These are phyloP conservation scores for Ophion obscuratus DNA, from an alignment of 2,888 invertebrate species.

Conservation along the genomic window DNA sequence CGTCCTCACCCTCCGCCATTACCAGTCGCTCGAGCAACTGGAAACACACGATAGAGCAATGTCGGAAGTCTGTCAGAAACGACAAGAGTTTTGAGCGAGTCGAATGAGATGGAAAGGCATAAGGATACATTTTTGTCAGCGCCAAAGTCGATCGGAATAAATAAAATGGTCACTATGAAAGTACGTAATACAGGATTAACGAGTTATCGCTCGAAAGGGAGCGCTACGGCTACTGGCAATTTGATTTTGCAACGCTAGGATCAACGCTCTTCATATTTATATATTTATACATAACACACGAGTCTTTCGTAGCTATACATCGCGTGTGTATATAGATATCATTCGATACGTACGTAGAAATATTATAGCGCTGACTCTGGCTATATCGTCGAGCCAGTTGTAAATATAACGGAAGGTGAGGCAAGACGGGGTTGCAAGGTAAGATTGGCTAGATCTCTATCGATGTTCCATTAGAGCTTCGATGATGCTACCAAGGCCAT, in stretches of 20 bases:
- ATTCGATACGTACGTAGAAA: too few relatives aligned
- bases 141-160: not conserved
- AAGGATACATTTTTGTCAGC: not conserved
- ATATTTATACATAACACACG: not conserved
- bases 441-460: too few relatives aligned
- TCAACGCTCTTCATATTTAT: constrained; percentile 45
- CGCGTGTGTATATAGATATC: constrained; percentile 6
- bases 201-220: not conserved
- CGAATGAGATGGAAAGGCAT: not conserved
- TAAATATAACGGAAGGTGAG: too few relatives aligned
- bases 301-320: not conserved
- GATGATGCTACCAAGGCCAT: too few relatives aligned
- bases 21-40: constrained; percentile 89
- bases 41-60: constrained; percentile 64
- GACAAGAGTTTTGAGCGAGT: not conserved
- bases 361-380: too few relatives aligned
- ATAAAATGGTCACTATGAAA: not conserved
- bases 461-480: too few relatives aligned
- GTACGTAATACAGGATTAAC: not conserved
- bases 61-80: not conserved
- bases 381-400: too few relatives aligned
- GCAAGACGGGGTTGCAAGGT: too few relatives aligned
- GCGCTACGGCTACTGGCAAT: constrained; percentile 3
- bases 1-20: constrained; percentile 88
- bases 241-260: constrained; percentile 66